Evolutionary conservation across 2,888 invertebrate species (phyloP), one percentile per base, ranked within the genome.

Genomic region (Hemaris fuciformis): DNA sequence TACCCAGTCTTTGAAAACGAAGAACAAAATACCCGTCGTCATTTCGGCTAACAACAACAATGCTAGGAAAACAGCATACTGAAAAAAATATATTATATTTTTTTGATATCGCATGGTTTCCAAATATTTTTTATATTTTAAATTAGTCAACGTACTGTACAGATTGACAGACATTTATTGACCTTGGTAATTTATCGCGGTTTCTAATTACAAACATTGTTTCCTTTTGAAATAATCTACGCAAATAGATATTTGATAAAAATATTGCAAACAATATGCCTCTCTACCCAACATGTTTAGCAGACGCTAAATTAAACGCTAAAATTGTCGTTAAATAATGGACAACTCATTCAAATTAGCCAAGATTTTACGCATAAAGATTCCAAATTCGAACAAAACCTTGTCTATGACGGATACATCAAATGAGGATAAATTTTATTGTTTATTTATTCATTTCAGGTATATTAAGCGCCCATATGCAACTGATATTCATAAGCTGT

Each of bases 1-100:
- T 93, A 98, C 98, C 98, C 98, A 98, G 85, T 98, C 98, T 93
- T 98, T 98, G 80, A 98, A 98, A 71, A 98, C 96, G 89, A 98
- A 98, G 75, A 97, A 98, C 73, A 99, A 91, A 68, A 98, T 96
- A 61, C 98, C 98, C 59, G 97, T 95, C 20, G 97, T 96, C 93
- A 98, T 96, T 93, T 99, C 98, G 65, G 97, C 94, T 65, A 98
- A 91, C 62, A 99, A 89, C 63, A 99, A 93, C 65, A 98, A 93
- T 42, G 97, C 98, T 69, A 99, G 94, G 84, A 98, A 97, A 73
- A 99, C 95, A 62, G 98, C 98, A 93, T 99, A 99, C 98, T 98
- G 94, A 15, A 66, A 63, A 25, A 25, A 25, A 59, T 53, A 23
- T 1, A 15, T 60, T n/a, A 25, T 8, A 15, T 18, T 15, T 45